Conservation (phyloP, 2,797 vertebrate genomes). For the Brachyrhaphis roseni region DNA sequence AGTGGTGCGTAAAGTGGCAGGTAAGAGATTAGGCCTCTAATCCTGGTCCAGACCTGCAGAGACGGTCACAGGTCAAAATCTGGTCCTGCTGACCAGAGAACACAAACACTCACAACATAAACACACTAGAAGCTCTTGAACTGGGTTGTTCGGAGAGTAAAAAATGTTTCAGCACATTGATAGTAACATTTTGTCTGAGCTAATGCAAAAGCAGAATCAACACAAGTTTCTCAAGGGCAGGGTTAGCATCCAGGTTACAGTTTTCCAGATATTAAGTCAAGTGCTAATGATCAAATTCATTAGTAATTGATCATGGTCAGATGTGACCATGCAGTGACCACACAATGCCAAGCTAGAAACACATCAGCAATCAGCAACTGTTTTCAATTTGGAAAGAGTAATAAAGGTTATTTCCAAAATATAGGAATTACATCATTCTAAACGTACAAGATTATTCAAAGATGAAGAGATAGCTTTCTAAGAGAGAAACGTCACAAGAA, state of each 20-base stretch:
- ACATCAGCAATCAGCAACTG: not conserved
- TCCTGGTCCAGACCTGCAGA: slow-evolving; percentile 80
- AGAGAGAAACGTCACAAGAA: not conserved
- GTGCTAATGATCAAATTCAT: not conserved
- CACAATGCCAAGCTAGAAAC: not conserved
- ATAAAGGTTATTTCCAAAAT: not conserved
- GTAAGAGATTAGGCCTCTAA: slow-evolving; percentile 85
- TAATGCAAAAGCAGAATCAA: not conserved
- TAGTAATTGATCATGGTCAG: not conserved
- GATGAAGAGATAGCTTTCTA: not conserved
- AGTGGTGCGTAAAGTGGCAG: slow-evolving; percentile 84
- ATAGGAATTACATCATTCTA: not conserved
- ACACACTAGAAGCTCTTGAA: not conserved
- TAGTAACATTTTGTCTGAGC: not conserved
- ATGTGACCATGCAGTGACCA: not conserved
- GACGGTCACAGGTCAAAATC: slow-evolving; percentile 82
- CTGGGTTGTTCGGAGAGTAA: not conserved
- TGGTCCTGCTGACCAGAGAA: slow-evolving; percentile 83
- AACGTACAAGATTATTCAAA: not conserved
- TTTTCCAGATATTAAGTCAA: not conserved
- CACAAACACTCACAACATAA: slow-evolving; percentile 19
- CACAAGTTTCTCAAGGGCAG: not conserved
- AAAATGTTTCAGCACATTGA: not conserved
- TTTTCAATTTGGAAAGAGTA: not conserved
- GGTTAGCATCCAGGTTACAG: not conserved